phyloP scores from a whole-genome alignment of 2,113 vertebrate genomes.

The Leucoraja erinaceus region DNA sequence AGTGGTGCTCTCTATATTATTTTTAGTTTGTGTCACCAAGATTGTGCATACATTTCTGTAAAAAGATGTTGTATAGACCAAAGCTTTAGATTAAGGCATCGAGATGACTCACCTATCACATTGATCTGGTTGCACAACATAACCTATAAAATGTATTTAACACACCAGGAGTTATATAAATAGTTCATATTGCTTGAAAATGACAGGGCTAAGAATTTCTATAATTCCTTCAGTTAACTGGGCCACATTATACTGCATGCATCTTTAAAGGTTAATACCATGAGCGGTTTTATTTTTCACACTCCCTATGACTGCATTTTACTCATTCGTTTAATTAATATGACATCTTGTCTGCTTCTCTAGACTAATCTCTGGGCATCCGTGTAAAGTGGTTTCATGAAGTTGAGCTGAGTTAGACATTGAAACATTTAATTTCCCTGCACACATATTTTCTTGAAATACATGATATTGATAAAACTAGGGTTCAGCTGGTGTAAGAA shows the following conservation, averaged over 20 bases:
- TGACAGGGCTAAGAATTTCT: neutral
- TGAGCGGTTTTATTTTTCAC: neutral
- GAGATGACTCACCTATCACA: neutral
- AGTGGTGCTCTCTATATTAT: neutral
- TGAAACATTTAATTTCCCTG: neutral
- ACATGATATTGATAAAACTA: neutral
- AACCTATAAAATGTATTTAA: neutral
- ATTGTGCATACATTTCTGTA: neutral
- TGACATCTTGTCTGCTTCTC: neutral
- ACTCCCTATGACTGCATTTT: neutral
- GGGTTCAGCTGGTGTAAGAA: neutral
- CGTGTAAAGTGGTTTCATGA: neutral
- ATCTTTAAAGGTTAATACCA: constrained; percentile 8
- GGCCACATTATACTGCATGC: neutral
- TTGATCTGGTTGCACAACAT: neutral
- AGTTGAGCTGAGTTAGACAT: neutral
- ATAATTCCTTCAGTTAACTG: neutral
- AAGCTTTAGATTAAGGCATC: neutral
- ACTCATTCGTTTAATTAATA: neutral
- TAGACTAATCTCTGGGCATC: constrained; percentile 5
- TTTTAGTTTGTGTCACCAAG: neutral
- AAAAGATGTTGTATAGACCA: neutral
- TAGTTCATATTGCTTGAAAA: constrained; percentile 4
- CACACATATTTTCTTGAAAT: neutral
- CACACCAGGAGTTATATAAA: neutral